Base-by-base conservation (phyloP, 2,888 invertebrate genomes). In the Oligia strigilis region DNA sequence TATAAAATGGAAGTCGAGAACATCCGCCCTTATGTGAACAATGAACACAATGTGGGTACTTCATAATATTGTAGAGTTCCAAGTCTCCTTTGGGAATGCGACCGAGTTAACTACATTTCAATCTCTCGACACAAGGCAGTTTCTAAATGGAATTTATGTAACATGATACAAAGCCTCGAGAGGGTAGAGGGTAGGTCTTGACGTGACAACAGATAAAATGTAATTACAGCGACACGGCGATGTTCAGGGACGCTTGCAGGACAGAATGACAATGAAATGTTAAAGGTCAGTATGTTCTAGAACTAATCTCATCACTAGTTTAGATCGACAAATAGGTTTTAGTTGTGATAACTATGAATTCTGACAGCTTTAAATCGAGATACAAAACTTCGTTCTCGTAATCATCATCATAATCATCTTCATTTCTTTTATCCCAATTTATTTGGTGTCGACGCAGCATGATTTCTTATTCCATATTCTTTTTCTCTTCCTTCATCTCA, bases 61-160 rank as follows among this genome's bases (percentile, higher is more conserved):
- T 46, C 58, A 78, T 82, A 75, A 86, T 75, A 78, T 71, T 72
- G 66, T 80, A 62, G 72, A 70, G 71, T 64, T 60, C 40, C 65
- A 40, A 17, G 77, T 77, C 49, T 70, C 87, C 77, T n/a, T 58
- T 46, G 87, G 85, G 81, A 79, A 83, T 73, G 64, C 36, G 65
- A 75, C 71, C 71, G 66, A 58, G 72, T 81, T 84, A 87, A 89
- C 83, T 80, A 87, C 58, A 80, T 82, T 88, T 83, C 83, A 87
- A 88, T 88, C 79, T 84, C 55, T 65, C 65, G 69, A 77, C 81
- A 78, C 77, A 76, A 83, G 69, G 29, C 55, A 79, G 70, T 52
- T 66, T 77, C 77, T 72, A 80, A 86, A 84, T 87, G 58, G 64
- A 86, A 80, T 83, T 87, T 77, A 65, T 80, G 72, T 84, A 69